Conservation (phyloP, 2,888 invertebrate species). For the Apeira syringaria region DNA sequence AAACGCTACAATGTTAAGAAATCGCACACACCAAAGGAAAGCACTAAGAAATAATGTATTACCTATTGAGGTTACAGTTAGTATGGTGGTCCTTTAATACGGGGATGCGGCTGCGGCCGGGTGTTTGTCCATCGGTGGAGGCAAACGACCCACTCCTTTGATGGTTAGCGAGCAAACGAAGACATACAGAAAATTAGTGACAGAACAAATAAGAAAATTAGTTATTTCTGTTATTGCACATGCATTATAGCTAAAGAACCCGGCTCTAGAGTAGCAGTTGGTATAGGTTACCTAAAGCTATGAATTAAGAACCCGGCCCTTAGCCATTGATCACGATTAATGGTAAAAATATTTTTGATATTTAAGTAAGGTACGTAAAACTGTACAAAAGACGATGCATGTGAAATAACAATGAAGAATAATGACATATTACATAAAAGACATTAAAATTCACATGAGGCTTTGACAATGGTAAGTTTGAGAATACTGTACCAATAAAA, state of each 20-base stretch:
- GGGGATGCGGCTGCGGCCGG: constrained; percentile 78
- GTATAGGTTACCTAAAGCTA: too few species aligned
- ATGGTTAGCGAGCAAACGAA: constrained; percentile 70
- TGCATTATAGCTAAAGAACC: constrained; percentile 35
- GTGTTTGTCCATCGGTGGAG: constrained; percentile 77
- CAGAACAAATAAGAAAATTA: constrained; percentile 50
- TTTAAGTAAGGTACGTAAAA: too few species aligned
- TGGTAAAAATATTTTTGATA: too few species aligned
- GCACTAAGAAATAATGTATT: constrained; percentile 43
- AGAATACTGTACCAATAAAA: too few species aligned
- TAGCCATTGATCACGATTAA: too few species aligned
- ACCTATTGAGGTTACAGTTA: constrained; percentile 79
- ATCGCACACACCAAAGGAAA: constrained; percentile 28
- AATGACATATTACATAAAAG: constrained; percentile 13
- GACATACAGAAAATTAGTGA: constrained; percentile 68
- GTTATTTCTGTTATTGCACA: constrained; percentile 51
- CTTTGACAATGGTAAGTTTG: too few species aligned
- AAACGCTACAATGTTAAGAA: constrained; percentile 9
- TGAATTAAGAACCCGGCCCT: too few species aligned
- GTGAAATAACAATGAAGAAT: constrained; percentile 19
- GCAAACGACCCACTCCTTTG: constrained; percentile 80
- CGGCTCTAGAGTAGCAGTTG: too few species aligned
- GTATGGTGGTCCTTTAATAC: constrained; percentile 78
- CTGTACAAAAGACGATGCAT: constrained; percentile 11
- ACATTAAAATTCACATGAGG: too few species aligned